Base-by-base conservation (phyloP, 2,888 invertebrate species). In the Chloroclystis v-ata region DNA sequence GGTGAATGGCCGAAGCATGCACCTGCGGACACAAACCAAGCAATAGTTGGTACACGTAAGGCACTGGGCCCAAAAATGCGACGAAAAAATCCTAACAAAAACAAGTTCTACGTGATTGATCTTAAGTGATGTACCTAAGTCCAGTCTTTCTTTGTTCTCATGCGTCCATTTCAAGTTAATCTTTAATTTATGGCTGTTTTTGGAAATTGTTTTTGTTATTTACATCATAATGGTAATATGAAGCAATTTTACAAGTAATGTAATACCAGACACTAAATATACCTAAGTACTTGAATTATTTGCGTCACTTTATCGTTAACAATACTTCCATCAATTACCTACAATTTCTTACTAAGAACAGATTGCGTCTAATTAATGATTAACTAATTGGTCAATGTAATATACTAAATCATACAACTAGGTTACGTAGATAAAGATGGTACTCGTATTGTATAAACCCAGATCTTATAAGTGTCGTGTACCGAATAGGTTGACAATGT, bases 1-100 rank as follows among this genome's bases (percentile, higher is more conserved):
- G 84, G 79, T 84, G 72, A 84, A 83, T 64, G 83, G 59, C 77
- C 82, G 69, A 45, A 37, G 59, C 58, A 59, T 76, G 82, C 84
- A 85, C 85, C 85, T 84, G 85, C 78, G 42, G 38, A 53, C 58
- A 59, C 61, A 66, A 61, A 65, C 61, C 57, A 64, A 61, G 32
- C 1, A 42, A 38, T 7, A 49, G 45, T 46, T 11, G 9, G 29
- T 44, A 20, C 59, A 67, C 65, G 69, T 70, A 64, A 71, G 67
- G 54, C 63, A 52, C 60, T 59, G 60, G 59, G 65, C 62, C 78
- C 78, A 70, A 83, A 84, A 75, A 77, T 78, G 76, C 75, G 70
- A 67, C 61, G 74, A 78, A 83, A 79, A 78, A 72, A 63, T n/a
- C 63, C 16, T 49, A 61, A 57, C 57, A 59, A 59, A 61, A 67